Evolutionary conservation across 2,888 invertebrate genomes (phyloP).

Genomic region (Acrobasis consociella): DNA sequence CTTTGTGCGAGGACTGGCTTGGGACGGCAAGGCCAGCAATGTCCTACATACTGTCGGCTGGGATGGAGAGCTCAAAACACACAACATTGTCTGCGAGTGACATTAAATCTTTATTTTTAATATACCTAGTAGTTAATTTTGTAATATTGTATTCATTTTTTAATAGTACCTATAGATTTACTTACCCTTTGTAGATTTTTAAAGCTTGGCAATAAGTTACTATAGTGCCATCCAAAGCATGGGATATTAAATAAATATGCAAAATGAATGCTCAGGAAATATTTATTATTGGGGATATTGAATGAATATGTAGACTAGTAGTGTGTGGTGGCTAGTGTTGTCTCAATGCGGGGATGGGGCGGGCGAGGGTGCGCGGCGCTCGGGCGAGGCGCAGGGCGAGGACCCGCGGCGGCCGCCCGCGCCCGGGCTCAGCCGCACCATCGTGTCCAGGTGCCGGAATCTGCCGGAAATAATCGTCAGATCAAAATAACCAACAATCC

Average conservation of each 20-base stretch:
- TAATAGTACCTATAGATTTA: not conserved
- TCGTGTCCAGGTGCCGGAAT: conserved; percentile 93
- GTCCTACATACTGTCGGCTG: conserved; percentile 81
- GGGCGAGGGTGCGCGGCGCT: conserved; percentile 73
- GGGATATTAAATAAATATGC: not conserved
- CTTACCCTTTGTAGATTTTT: no score
- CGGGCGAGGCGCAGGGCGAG: conserved; percentile 88
- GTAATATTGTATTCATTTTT: not conserved
- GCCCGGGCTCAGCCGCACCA: conserved; percentile 88
- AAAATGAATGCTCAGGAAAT: conserved; percentile 48
- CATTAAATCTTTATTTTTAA: conserved; percentile 11
- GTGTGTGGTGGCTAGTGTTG: conserved; percentile 6
- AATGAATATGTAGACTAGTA: conserved; percentile 28
- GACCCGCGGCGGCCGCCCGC: conserved; percentile 85
- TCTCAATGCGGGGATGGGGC: conserved; percentile 49
- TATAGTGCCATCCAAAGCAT: not conserved
- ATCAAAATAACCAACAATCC: not conserved
- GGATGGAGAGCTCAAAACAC: conserved; percentile 76
- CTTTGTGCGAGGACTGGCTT: conserved; percentile 79
- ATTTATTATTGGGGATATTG: conserved; percentile 44
- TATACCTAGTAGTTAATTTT: conserved; percentile 1
- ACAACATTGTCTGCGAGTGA: conserved; percentile 47
- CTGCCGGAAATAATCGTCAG: conserved; percentile 62
- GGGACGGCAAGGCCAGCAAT: conserved; percentile 64
- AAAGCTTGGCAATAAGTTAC: no score